Conservation (phyloP, 2,888 invertebrate genomes). For the Ditula angustiorana region DNA sequence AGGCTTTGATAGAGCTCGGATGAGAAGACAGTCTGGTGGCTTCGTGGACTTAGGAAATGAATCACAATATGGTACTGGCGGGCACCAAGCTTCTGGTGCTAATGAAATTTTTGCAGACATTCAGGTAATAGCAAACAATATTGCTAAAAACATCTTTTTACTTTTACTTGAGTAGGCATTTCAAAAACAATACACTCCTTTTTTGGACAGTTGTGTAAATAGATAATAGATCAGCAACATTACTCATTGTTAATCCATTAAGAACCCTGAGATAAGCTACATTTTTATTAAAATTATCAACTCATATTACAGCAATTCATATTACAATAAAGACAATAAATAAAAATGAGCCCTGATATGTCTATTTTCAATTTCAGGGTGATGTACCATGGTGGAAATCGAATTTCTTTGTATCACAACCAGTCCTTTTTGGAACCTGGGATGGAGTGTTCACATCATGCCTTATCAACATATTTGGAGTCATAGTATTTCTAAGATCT, state of each 20-base stretch:
- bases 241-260: conserved; percentile 6
- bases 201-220: no score
- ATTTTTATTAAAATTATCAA: neutral
- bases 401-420: conserved; percentile 98
- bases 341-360: neutral
- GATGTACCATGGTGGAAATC: conserved; percentile 98
- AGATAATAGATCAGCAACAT: neutral
- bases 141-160: neutral
- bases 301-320: neutral
- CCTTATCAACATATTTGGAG: conserved; percentile 98
- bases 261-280: neutral
- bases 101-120: conserved; percentile 97
- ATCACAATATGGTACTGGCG: conserved; percentile 91
- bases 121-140: conserved; percentile 87
- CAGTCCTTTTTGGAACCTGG: conserved; percentile 98
- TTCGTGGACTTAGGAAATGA: conserved; percentile 91
- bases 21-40: conserved; percentile 88
- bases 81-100: conserved; percentile 93
- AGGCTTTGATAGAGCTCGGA: conserved; percentile 79
- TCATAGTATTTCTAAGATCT: conserved; percentile 97
- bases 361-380: conserved; percentile 76
- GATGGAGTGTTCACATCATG: conserved; percentile 99
- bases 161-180: neutral
- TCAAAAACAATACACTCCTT: no score
- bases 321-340: neutral